Base-by-base conservation (phyloP, 2,113 vertebrate genomes). In the Tachysurus vachellii region DNA sequence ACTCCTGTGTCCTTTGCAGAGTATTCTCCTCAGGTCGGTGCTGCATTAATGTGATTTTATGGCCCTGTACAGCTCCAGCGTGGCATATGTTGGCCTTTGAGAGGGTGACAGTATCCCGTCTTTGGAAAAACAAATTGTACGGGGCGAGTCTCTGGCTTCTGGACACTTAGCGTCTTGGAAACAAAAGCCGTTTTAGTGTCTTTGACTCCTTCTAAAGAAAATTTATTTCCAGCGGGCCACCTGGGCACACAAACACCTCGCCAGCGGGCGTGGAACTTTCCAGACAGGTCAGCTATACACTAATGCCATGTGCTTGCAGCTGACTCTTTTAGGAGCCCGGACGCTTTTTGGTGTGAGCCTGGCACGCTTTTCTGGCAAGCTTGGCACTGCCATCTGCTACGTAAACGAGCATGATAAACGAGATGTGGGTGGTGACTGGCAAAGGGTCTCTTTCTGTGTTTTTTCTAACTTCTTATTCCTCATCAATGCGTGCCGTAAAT, bases 211-310 rank as follows among this genome's bases (percentile, higher is more conserved):
- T 92, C 89, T 86, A 90, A 91, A 89, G 90, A 87, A 90, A 91
- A 89, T 91, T 92, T 90, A 91, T 91, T 92, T 91, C 87, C 87
- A 80, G 31, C 73, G 85, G 79, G 81, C 88, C 90, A 89, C 90
- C 91, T 89, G 88, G 85, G 89, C 87, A 85, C 80, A 88, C 88
- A 88, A 91, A 90, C 89, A 89, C 86, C 87, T 89, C 88, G 77
- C 80, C 88, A 86, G 82, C 71, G 68, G 56, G 80, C 87, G 84
- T 85, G 83, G 85, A 90, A 90, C 83, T 91, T 90, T 93, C 91
- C 88, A 94, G 95, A 91, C 92, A 94, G 93, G 94, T 95, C 94
- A 94, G 92, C 94, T 93, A 91, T 93, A 92, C 83, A 88, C 90
- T 93, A 93, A 94, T 93, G 92, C 89, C 89, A 71, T 82, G 62